Evolutionary conservation across 2,888 invertebrate genomes (phyloP).

Genomic region (Pocota personata): DNA sequence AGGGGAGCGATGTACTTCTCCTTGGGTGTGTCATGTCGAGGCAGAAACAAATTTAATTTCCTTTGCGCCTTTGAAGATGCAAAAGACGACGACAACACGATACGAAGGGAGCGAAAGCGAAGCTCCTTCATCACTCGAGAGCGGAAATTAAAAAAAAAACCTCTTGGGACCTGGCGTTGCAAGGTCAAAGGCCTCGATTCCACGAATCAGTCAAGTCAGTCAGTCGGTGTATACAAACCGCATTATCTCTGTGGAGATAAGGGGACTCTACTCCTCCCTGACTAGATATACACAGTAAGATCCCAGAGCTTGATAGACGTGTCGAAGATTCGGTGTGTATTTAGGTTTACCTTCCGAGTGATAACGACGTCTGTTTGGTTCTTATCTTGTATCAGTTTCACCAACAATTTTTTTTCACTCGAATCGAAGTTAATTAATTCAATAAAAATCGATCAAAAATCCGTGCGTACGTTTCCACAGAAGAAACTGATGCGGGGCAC

Average conservation of each 20-base stretch:
- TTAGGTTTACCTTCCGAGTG: constrained; percentile 49
- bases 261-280: neutral
- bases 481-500: neutral
- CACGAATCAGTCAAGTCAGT: constrained; percentile 52
- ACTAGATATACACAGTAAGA: constrained; percentile 5
- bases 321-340: constrained; percentile 39
- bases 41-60: constrained; percentile 72
- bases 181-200: constrained; percentile 69
- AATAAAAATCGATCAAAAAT: constrained; percentile 60
- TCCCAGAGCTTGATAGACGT: constrained; percentile 22
- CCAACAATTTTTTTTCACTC: constrained; percentile 16
- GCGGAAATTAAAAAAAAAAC: constrained; percentile 62
- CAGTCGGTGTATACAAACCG: constrained; percentile 24
- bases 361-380: constrained; percentile 30
- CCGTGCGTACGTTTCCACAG: neutral
- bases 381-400: constrained; percentile 53
- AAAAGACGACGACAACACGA: constrained; percentile 33
- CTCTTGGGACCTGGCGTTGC: constrained; percentile 50
- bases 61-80: constrained; percentile 72
- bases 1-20: neutral
- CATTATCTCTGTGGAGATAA: constrained; percentile 57
- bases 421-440: constrained; percentile 61
- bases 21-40: constrained; percentile 62
- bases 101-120: neutral
- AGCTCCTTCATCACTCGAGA: constrained; percentile 41